Evolutionary conservation across 2,888 invertebrate genomes (phyloP).

Genomic region (Nephrotoma appendiculata): DNA sequence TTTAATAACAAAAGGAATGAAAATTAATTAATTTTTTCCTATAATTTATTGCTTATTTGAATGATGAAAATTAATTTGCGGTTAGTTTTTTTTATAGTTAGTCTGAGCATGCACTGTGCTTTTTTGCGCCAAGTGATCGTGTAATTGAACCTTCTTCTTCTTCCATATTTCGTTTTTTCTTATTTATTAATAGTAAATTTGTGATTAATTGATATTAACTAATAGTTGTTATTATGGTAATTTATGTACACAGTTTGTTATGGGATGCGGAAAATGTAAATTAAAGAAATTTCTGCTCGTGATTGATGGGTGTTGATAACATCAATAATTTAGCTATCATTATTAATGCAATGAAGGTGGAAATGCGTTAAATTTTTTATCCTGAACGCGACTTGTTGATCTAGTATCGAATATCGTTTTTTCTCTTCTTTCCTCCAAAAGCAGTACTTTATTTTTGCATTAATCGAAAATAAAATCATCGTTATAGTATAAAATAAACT

Average conservation of each 20-base stretch:
- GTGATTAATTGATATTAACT: not conserved
- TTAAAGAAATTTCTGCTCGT: not conserved
- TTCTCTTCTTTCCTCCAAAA: too few relatives aligned
- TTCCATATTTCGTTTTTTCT: not conserved
- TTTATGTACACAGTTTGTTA: not conserved
- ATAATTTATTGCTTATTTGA: not conserved
- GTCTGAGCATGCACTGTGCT: not conserved
- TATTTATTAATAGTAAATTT: not conserved
- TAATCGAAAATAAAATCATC: too few relatives aligned
- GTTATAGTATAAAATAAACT: too few relatives aligned
- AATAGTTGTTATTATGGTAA: not conserved
- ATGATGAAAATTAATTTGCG: not conserved
- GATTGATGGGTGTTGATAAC: not conserved
- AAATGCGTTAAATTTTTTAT: not conserved
- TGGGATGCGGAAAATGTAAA: not conserved
- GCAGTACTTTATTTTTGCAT: too few relatives aligned
- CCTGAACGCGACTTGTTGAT: not conserved
- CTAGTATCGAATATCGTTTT: too few relatives aligned
- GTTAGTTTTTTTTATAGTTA: not conserved
- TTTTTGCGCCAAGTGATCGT: not conserved
- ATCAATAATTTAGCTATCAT: not conserved
- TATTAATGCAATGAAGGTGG: not conserved
- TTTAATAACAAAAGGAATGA: not conserved
- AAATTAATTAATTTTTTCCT: not conserved
- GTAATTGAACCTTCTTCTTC: not conserved